Base-by-base conservation (phyloP, 1,140 invertebrate genomes). In the Neoseiulus cucumeris region DNA sequence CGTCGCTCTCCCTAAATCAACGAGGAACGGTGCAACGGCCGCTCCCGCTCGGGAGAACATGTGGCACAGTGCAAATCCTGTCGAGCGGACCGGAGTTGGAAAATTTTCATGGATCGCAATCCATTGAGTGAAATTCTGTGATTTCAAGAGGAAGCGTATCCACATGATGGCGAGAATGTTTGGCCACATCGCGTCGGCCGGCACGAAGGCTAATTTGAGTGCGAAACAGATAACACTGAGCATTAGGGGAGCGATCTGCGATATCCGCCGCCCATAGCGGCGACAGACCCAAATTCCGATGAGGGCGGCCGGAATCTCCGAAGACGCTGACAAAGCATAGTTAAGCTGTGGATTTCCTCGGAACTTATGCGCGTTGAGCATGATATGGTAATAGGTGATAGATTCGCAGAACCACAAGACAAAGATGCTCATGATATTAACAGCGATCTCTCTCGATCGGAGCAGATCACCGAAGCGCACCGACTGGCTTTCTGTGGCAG, bases 51-150 rank as follows among this genome's bases (percentile, higher is more conserved):
- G 17, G 14, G 51, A 59, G 51, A 59, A 59, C 51, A 59, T 59
- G 51, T 59, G 51, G 33, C 51, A 59, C 2, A 59, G 22, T 1
- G 51, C 51, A 20, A 59, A 59, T 29, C 51, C 51, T 2, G 51
- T 59, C 2, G 51, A 59, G 25, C 51, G 14, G 14, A 59, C 14
- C 4, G 51, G 51, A 1, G 51, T 59, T 5, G 51, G 51, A 9
- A 59, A 59, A 33, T 59, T 59, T 33, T 59, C 51, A 25, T 59
- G 51, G 9, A 59, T 33, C 14, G 51, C 51, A 25, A 59, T 59
- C 51, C 22, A 59, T 20, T 59, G 51, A 12, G 51, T 59, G 51
- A 59, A 59, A 9, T 59, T 59, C 33, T 59, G 51, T 2, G 51
- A 59, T 25, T 59, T 59, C 14, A 59, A 20, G 2, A 59, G 51